Evolutionary conservation across 1,140 invertebrate species (phyloP).

Genomic region (Oppia nitens): DNA sequence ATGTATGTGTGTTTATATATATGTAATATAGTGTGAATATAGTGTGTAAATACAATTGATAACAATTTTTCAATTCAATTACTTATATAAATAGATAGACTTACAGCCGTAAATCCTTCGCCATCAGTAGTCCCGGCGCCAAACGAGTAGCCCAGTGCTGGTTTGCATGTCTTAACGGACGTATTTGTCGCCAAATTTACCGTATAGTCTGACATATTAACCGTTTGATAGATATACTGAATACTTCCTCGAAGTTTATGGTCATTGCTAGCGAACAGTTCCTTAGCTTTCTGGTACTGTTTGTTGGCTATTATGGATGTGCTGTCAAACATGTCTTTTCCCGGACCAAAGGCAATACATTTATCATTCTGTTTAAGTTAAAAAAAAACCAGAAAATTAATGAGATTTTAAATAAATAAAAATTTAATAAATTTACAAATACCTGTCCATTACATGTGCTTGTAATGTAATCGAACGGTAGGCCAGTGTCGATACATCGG

Average conservation of each 20-base stretch:
- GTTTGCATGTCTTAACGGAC: slow-evolving; percentile 43
- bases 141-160: slow-evolving; percentile 69
- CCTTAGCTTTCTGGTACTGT: slow-evolving; percentile 53
- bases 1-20: no score
- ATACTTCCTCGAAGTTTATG: slow-evolving; percentile 46
- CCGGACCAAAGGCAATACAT: slow-evolving; percentile 72
- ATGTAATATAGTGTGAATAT: no score
- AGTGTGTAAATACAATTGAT: no score
- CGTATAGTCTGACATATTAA: slow-evolving; percentile 51
- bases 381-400: no score
- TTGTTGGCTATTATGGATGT: slow-evolving; percentile 68
- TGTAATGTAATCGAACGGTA: slow-evolving; percentile 49
- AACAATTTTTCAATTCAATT: no score
- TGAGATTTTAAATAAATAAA: no score
- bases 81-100: no score
- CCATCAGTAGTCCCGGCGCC: slow-evolving; percentile 87
- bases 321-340: slow-evolving; percentile 70
- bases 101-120: no score
- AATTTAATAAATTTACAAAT: no score
- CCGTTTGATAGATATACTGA: slow-evolving; percentile 55
- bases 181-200: slow-evolving; percentile 10
- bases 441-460: slow-evolving; percentile 48
- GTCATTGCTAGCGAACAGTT: slow-evolving; percentile 33
- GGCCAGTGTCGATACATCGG: slow-evolving; percentile 40
- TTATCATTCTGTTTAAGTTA: slow-evolving; percentile 25